A percentile compares a stretch with the other conserved stretches of the same genome.
Evolutionary conservation across 2,113 vertebrate genomes (phyloP).

Genomic region (Cepphus grylle): DNA sequence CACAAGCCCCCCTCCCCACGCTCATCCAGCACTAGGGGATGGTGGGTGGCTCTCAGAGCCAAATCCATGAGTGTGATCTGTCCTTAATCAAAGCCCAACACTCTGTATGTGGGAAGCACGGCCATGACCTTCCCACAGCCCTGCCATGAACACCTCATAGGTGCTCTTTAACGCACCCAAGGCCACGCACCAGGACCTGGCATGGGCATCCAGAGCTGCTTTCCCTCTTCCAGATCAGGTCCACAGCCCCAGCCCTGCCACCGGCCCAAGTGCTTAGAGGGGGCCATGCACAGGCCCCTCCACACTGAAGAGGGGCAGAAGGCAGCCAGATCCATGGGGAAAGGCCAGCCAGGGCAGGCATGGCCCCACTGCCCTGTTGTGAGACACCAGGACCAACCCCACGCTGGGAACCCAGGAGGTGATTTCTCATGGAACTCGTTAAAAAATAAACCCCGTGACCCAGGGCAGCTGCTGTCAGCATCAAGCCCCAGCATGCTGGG

Average conservation of each 20-base stretch:
- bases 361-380: neutral
- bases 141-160: neutral
- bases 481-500: neutral
- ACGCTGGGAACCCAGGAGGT: neutral
- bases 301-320: neutral
- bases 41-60: fast-evolving
- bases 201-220: neutral
- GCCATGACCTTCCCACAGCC: fast-evolving
- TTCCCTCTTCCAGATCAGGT: neutral
- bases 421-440: neutral
- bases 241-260: neutral
- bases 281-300: neutral
- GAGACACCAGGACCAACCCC: neutral
- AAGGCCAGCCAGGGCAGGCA: neutral
- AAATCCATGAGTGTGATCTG: neutral
- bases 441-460: neutral
- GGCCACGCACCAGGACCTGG: neutral
- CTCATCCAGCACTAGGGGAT: neutral
- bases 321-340: neutral
- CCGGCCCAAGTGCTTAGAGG: neutral
- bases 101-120: neutral
- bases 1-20: neutral
- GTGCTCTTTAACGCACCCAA: neutral
- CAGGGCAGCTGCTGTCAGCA: neutral
- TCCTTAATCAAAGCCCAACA: neutral